Conservation (phyloP, 2,888 invertebrate species). For the Platycnemis pennipes region DNA sequence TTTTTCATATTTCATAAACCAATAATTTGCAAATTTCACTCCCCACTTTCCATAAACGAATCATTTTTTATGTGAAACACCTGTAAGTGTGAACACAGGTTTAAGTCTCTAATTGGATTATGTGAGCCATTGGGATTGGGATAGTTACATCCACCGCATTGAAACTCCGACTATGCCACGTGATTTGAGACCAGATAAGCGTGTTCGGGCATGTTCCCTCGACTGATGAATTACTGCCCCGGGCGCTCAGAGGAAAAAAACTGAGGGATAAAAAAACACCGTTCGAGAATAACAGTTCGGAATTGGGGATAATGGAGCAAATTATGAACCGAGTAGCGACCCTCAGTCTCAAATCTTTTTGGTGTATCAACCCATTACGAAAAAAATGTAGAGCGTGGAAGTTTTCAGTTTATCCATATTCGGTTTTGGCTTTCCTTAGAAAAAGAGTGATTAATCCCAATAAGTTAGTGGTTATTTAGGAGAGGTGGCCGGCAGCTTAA, state of each 20-base stretch:
- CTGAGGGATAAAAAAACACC: not conserved
- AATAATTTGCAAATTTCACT: conserved; percentile 48
- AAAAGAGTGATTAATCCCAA: too few relatives aligned
- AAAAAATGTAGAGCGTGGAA: not conserved
- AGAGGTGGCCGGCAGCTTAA: too few relatives aligned
- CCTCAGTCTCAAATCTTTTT: not conserved
- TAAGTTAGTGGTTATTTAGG: too few relatives aligned
- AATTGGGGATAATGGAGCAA: conserved; percentile 60
- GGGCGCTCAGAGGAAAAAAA: not conserved
- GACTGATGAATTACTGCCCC: conserved; percentile 53
- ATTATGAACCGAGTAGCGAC: conserved; percentile 18
- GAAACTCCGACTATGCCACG: conserved; percentile 33
- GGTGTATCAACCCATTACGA: not conserved
- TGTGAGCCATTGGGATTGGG: not conserved
- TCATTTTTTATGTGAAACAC: conserved; percentile 37
- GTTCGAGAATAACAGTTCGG: conserved; percentile 1
- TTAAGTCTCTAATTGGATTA: conserved; percentile 65
- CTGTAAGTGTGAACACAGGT: conserved; percentile 47
- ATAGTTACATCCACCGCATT: conserved; percentile 15
- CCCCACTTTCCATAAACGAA: not conserved
- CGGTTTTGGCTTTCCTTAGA: not conserved
- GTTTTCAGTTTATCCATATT: not conserved
- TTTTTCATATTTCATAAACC: conserved; percentile 15
- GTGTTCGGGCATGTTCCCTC: conserved; percentile 56
- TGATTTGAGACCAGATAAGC: conserved; percentile 52